phyloP scores from a whole-genome alignment of 1,140 invertebrate species.

The Tribolium castaneum region DNA sequence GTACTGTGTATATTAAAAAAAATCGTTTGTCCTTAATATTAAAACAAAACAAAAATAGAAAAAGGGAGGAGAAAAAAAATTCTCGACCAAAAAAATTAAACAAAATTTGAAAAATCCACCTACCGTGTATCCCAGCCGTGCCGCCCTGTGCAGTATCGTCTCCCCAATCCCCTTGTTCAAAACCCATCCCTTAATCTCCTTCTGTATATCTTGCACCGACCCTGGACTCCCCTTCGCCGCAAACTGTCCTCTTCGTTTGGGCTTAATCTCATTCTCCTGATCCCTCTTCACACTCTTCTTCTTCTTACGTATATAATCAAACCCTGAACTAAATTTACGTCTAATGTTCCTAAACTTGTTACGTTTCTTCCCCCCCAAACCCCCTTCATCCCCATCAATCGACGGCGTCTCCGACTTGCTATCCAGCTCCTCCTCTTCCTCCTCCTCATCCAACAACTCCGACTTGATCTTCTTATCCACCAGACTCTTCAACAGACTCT shows the following conservation, averaged over 20 bases:
- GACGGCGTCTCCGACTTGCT: constrained; percentile 60
- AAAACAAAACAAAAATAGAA: too few species aligned
- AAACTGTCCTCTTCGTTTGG: constrained; percentile 52
- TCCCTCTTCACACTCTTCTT: constrained; percentile 72
- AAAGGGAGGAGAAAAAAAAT: too few species aligned
- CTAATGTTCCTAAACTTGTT: constrained; percentile 68
- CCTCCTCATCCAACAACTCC: constrained; percentile 60
- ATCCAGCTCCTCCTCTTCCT: constrained; percentile 49
- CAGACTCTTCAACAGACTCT: constrained; percentile 48
- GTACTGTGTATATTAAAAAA: too few species aligned
- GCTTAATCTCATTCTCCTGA: constrained; percentile 60
- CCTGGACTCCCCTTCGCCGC: constrained; percentile 70
- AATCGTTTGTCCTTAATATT: too few species aligned
- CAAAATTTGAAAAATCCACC: constrained; percentile 59
- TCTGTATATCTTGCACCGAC: constrained; percentile 80
- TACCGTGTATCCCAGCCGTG: constrained; percentile 87
- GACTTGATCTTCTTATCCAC: constrained; percentile 51
- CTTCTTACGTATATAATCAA: constrained; percentile 90
- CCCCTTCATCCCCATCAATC: constrained; percentile 59
- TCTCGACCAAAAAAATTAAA: too few species aligned
- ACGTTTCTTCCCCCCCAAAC: constrained; percentile 60
- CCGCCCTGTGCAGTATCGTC: constrained; percentile 89
- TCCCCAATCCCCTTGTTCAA: constrained; percentile 95
- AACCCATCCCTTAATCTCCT: constrained; percentile 90
- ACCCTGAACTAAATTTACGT: constrained; percentile 78